Base-by-base conservation (phyloP, 2,888 invertebrate genomes). In the Lasioglossum vierecki region DNA sequence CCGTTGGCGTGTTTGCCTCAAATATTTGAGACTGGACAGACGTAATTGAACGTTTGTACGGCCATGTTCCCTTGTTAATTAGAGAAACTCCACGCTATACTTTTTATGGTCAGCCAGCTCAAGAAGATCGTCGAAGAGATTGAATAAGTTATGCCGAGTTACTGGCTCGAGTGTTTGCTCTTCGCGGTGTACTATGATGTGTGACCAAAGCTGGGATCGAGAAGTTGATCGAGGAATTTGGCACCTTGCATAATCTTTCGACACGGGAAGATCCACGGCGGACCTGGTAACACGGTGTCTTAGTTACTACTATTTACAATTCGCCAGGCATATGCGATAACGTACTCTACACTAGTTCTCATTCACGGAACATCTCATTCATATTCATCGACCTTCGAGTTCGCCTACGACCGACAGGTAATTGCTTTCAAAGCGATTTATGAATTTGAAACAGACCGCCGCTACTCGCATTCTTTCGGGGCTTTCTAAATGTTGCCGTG, bases 361-460 rank as follows among this genome's bases (percentile, higher is more conserved):
- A 88, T 88, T 90, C 90, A 86, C 80, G 49, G 57, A 8, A 73
- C 77, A 68, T 82, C 82, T 80, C 89, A 87, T 90, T 90, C 90
- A 87, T 87, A 87, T 87, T 90, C 87, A 75, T 80, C 30, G 76
- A 57, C 44, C 66, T 53, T 15, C 70, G 68, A 44, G n/a, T 70
- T 74, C 46, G 60, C 60, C 76, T 53, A 66, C 68, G 72, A 53
- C 3, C 39, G 30, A 66, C 75, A 41, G n/a, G 75, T 80, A 80
- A 81, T 77, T 76, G 70, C 84, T 86, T 88, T 86, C 83, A 76
- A 78, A 84, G 77, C 73, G 81, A 86, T 84, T 79, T 80, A 80
- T 72, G 79, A 82, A 80, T 84, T 79, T 82, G 79, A 79, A 83
- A 80, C 68, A 57, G 71, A 76, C 46, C 66, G 53, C 63, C 9